Base-by-base conservation (phyloP, 2,888 invertebrate genomes). In the Argyresthia goedartella region DNA sequence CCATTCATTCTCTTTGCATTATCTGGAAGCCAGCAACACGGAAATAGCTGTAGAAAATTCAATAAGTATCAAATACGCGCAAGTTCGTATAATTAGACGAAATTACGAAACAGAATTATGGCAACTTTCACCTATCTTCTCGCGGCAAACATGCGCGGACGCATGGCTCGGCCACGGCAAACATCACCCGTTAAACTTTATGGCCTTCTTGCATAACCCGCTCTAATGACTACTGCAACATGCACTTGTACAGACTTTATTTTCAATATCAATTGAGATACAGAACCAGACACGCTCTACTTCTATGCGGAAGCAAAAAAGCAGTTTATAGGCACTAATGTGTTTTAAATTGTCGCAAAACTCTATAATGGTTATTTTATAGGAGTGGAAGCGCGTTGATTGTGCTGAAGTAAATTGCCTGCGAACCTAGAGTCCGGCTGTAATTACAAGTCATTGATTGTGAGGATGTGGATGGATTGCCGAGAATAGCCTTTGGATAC, bases 111-210 rank as follows among this genome's bases (percentile, higher is more conserved):
- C 79, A 76, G 76, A 77, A 76, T 76, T 77, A 65, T 66, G 71
- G 66, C 67, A 73, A 84, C 84, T 85, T 85, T 85, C 84, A 84
- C 84, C 70, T 73, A 72, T 76, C 73, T 76, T 77, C 76, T 74
- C 69, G n/a, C 70, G 65, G 66, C 69, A 69, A 60, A 65, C 50
- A 62, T 67, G 70, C 68, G 63, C 64, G 53, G 57, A 59, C 25
- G 25, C 25, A 4, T 2, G 25, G 25, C 25, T 6, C 25, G 25
- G 62, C 65, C 66, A 59, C 58, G 60, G 62, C 65, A 60, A 66
- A 69, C 68, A 74, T 66, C 67, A 64, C 66, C 72, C 71, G 69
- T 77, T 62, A 75, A 73, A 54, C 72, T 77, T 76, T 72, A 79
- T 68, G 68, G 63, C 60, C 61, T 57, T 53, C 64, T 75, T 75